These are phyloP conservation scores for Macrotis lagotis DNA, from an alignment of 2,113 vertebrate species.

Conservation along the genomic window DNA sequence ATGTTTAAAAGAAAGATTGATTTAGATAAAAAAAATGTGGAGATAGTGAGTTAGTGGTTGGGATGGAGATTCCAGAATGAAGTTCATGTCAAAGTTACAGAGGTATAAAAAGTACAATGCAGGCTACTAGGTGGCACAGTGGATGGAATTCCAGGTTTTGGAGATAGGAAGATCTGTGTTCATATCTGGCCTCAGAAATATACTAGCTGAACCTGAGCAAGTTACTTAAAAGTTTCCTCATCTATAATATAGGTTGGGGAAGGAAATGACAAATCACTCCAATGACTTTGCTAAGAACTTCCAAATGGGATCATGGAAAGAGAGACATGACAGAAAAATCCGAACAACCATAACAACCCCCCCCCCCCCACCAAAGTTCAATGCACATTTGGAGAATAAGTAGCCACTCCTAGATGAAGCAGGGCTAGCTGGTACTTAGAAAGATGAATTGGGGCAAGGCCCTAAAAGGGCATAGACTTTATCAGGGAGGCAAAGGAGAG, in stretches of 20 bases:
- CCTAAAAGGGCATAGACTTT: background rate
- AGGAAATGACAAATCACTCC: background rate
- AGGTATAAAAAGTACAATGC: background rate
- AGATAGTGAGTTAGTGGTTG: background rate
- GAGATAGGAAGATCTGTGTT: background rate
- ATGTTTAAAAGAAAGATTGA: background rate
- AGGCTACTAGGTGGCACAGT: background rate
- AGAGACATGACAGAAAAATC: background rate
- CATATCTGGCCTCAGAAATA: background rate
- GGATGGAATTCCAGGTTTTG: background rate
- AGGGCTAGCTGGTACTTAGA: background rate
- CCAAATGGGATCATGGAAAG: background rate
- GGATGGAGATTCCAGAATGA: background rate
- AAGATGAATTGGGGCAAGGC: background rate
- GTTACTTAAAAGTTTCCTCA: background rate
- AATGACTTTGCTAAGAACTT: background rate
- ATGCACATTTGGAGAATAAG: background rate
- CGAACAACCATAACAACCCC: background rate
- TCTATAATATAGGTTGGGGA: background rate
- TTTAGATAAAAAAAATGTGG: background rate
- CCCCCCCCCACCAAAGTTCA: background rate
- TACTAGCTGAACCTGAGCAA: background rate
- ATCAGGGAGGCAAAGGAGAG: background rate
- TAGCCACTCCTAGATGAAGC: background rate
- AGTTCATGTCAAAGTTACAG: background rate